Evolutionary conservation across 2,888 invertebrate species (phyloP).

Genomic region (Sturmia bella): DNA sequence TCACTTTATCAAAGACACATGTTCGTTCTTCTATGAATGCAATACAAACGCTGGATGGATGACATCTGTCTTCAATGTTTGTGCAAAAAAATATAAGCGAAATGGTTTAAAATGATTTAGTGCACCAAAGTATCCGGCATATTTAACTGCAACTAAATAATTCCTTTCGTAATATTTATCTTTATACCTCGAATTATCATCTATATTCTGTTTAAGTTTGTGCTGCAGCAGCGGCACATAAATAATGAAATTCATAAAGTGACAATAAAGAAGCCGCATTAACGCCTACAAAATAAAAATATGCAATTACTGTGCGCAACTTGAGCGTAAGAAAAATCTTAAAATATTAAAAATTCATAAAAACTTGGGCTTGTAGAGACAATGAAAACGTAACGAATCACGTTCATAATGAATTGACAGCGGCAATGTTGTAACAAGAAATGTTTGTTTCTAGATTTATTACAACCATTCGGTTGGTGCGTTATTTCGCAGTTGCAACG

Average conservation of each 20-base stretch:
- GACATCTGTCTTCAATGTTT: constrained; percentile 37
- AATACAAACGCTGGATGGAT: constrained; percentile 6
- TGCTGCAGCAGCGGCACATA: constrained; percentile 41
- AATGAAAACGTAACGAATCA: constrained; percentile 47
- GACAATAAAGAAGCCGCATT: constrained; percentile 60
- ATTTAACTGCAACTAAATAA: constrained; percentile 19
- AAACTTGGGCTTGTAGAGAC: constrained; percentile 50
- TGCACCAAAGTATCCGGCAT: constrained; percentile 41
- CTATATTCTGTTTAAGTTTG: constrained; percentile 54
- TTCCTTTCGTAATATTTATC: constrained; percentile 36
- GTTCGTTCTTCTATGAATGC: neutral
- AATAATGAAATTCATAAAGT: constrained; percentile 58
- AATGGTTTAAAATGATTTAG: constrained; percentile 52
- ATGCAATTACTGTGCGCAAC: constrained; percentile 37
- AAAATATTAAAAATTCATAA: constrained; percentile 65
- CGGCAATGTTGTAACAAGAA: constrained; percentile 57
- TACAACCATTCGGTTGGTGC: constrained; percentile 43
- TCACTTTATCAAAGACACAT: neutral
- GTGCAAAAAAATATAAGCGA: constrained; percentile 2
- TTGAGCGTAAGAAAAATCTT: neutral
- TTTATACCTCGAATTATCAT: constrained; percentile 39
- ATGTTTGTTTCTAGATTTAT: constrained; percentile 51
- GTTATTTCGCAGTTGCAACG: constrained; percentile 26
- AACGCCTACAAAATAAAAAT: constrained; percentile 52
- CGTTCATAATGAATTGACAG: constrained; percentile 60